Evolutionary conservation across 2,113 vertebrate species (phyloP).

Genomic region (Gnathonemus echidnorhynchus): DNA sequence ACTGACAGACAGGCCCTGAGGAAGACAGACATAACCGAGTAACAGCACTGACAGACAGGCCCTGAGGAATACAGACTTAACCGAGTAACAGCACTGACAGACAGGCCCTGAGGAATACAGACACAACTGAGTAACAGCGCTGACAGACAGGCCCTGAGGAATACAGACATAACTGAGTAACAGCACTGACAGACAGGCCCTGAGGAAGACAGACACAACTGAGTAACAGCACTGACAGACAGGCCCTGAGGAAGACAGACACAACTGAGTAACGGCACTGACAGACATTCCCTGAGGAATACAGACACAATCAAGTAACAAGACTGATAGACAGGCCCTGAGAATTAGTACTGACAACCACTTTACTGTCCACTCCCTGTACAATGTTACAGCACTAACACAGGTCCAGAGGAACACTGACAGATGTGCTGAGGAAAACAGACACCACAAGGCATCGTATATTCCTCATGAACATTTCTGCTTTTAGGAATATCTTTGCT

Average conservation of each 20-base stretch:
- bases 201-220: constrained; percentile 23
- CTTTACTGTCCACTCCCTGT: background rate
- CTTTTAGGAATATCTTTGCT: background rate
- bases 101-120: background rate
- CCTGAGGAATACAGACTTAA: constrained; percentile 35
- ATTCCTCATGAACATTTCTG: background rate
- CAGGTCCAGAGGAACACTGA: constrained; percentile 44
- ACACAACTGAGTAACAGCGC: constrained; percentile 43
- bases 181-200: constrained; percentile 62
- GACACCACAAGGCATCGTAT: background rate
- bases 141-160: constrained; percentile 56
- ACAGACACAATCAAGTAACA: background rate
- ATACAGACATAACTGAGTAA: background rate
- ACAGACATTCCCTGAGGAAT: background rate
- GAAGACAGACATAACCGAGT: background rate
- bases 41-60: constrained; percentile 59
- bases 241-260: background rate
- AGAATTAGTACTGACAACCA: background rate
- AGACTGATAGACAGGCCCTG: background rate
- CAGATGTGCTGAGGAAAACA: background rate
- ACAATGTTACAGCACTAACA: constrained; percentile 54
- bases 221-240: background rate
- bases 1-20: background rate
- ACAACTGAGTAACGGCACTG: background rate
- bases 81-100: background rate